Evolutionary conservation across 2,888 invertebrate genomes (phyloP).

Genomic region (Drosophila demipolita): DNA sequence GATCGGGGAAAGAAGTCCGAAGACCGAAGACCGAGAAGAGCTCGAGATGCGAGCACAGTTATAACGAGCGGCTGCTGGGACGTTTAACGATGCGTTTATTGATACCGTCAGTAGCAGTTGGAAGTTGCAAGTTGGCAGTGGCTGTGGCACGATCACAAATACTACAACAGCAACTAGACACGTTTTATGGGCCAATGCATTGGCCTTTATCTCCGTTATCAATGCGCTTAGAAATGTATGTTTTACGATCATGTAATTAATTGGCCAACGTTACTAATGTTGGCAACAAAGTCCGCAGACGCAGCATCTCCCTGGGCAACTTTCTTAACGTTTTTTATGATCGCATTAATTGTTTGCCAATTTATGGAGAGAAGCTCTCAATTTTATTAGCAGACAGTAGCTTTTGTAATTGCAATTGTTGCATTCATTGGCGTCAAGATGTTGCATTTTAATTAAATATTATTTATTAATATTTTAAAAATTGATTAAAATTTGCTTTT

Average conservation of each 20-base stretch:
- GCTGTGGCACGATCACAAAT: constrained; percentile 15
- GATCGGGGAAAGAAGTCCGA: constrained; percentile 14
- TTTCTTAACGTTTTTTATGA: constrained; percentile 38
- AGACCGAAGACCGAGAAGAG: constrained; percentile 7
- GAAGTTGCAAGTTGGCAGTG: not conserved
- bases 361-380: constrained; percentile 25
- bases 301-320: constrained; percentile 11
- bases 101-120: constrained; percentile 41
- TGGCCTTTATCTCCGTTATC: constrained; percentile 75
- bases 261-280: constrained; percentile 63
- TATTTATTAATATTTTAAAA: not conserved
- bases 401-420: not conserved
- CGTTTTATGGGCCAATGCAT: constrained; percentile 53
- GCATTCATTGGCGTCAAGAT: not conserved
- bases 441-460: not conserved
- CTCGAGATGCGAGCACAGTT: constrained; percentile 56
- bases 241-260: constrained; percentile 75
- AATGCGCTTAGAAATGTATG: constrained; percentile 58
- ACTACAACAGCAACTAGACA: constrained; percentile 24
- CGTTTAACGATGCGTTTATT: constrained; percentile 76
- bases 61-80: constrained; percentile 60
- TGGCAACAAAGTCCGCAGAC: constrained; percentile 62
- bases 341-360: constrained; percentile 23
- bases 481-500: not conserved
- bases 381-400: not conserved